Base-by-base conservation (phyloP, 2,888 invertebrate genomes). In the Eilema depressum region DNA sequence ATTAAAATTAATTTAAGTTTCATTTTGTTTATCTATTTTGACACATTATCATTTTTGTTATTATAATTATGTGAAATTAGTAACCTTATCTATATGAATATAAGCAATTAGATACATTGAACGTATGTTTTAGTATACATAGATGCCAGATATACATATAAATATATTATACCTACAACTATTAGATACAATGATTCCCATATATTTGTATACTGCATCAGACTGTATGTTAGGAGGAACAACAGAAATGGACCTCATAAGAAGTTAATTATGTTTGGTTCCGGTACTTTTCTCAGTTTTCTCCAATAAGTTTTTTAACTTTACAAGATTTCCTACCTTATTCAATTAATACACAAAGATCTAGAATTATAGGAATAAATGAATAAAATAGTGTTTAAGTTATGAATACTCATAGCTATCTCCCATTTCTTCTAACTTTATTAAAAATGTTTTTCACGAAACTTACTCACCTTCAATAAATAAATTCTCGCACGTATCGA, bases 391-490 rank as follows among this genome's bases (percentile, higher is more conserved):
- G 67, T 30, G 20, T 64, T 74, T 74, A 73, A 75, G 71, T 72
- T 81, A 68, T 26, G 63, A 59, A 64, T 62, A 71, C 56, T 76
- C 71, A 59, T 73, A 70, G 57, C 66, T 75, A 59, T 73, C 65
- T 70, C 70, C 69, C 63, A 74, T 76, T 70, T 77, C 68, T 77
- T 74, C 73, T 68, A 74, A 74, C 69, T 70, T 70, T 72, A 73
- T 63, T 64, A 62, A 72, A 61, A 73, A 70, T 57, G 37, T 69
- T 73, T 69, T 66, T 74, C 69, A 74, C 70, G 28, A 71, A 72
- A 73, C 37, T 63, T 73, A 63, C 47, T 77, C 70, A 75, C 66
- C 57, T 75, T 65, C 69, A 78, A 75, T 56, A 68, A 72, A 72
- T 69, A 69, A 75, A 53, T n/a, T 78, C 62, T 67, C 62, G 75